Evolutionary conservation across 2,797 vertebrate genomes (phyloP).

Genomic region (Diceros bicornis): DNA sequence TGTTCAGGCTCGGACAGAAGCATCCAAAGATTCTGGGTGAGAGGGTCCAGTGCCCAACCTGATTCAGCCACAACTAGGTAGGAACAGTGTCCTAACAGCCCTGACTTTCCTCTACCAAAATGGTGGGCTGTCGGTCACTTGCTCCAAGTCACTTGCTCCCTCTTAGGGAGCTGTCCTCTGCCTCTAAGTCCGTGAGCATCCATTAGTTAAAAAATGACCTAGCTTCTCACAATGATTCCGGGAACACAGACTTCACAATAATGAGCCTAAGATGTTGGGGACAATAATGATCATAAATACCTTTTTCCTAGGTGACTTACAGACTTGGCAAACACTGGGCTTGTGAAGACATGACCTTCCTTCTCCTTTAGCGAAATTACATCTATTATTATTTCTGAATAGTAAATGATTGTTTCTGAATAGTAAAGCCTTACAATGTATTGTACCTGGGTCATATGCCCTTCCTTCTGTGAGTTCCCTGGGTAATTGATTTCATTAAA

Average conservation of each 20-base stretch:
- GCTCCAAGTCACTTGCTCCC: neutral
- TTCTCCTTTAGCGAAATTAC: neutral
- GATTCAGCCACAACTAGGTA: neutral
- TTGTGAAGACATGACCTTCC: neutral
- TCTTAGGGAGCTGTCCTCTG: neutral
- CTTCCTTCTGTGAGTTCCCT: neutral
- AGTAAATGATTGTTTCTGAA: constrained; percentile 21
- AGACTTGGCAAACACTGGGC: neutral
- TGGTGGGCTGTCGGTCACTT: rapidly evolving
- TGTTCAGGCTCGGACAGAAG: neutral
- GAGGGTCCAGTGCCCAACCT: neutral
- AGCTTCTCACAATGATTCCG: neutral
- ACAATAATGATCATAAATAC: neutral
- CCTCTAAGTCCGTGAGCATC: neutral
- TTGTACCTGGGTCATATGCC: neutral
- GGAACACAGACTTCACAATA: neutral
- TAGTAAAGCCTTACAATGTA: neutral
- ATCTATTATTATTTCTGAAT: neutral
- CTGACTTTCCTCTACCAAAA: neutral
- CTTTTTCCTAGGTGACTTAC: neutral
- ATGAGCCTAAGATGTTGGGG: neutral
- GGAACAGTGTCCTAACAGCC: neutral
- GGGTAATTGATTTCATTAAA: neutral
- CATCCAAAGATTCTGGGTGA: neutral
- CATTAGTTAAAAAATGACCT: neutral